Evolutionary conservation across 1,140 invertebrate species (phyloP).

Genomic region (Leptinotarsa lineolata): DNA sequence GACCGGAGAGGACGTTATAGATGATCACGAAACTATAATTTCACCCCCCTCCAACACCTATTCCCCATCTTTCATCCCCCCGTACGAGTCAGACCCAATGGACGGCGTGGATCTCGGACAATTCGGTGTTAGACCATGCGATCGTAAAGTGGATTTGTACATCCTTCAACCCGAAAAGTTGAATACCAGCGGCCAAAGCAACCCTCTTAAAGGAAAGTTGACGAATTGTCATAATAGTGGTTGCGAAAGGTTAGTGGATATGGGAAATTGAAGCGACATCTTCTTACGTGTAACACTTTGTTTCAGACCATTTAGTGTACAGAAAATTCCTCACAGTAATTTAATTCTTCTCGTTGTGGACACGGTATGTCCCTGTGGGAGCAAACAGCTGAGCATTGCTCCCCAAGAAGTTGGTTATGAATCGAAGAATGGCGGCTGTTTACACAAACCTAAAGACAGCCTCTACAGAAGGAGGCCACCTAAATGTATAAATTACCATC

Average conservation of each 20-base stretch:
- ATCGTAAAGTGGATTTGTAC: conserved; percentile 85
- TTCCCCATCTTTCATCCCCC: conserved; percentile 49
- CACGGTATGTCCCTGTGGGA: conserved; percentile 85
- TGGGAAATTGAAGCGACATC: background rate
- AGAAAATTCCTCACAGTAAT: conserved; percentile 90
- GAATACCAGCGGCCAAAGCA: conserved; percentile 75
- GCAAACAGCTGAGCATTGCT: conserved; percentile 79
- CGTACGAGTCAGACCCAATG: conserved; percentile 56
- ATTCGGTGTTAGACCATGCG: conserved; percentile 70
- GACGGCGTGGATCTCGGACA: conserved; percentile 57
- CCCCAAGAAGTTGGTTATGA: conserved; percentile 71
- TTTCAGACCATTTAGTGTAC: conserved; percentile 85
- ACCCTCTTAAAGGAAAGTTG: conserved; percentile 83
- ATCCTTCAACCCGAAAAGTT: conserved; percentile 79
- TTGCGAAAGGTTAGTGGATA: conserved; percentile 76
- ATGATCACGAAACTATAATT: conserved; percentile 45
- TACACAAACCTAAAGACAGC: conserved; percentile 52
- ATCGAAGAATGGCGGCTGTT: conserved; percentile 47
- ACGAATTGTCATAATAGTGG: conserved; percentile 88
- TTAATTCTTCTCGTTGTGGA: conserved; percentile 87
- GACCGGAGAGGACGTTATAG: conserved; percentile 48
- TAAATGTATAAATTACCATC: conserved; percentile 87
- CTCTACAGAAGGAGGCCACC: conserved; percentile 68
- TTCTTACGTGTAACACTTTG: background rate
- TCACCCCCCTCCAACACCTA: conserved; percentile 48